These are phyloP conservation scores for Poecilia picta DNA, from an alignment of 2,797 vertebrate species.

Conservation along the genomic window DNA sequence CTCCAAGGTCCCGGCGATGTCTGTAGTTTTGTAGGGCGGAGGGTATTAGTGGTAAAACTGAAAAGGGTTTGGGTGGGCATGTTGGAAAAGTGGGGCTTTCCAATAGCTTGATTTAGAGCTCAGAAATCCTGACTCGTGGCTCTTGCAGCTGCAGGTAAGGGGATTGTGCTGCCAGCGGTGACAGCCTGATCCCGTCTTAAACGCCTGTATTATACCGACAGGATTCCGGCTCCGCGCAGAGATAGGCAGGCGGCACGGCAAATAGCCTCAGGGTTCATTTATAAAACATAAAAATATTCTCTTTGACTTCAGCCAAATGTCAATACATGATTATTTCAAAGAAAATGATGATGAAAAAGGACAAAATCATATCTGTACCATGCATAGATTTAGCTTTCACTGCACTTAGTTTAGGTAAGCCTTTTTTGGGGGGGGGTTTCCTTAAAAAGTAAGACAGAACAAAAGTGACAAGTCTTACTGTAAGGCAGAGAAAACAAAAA, in stretches of 20 bases:
- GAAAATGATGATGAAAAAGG: slow-evolving; percentile 46
- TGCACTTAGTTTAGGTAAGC: slow-evolving; percentile 29
- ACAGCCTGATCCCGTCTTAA: slow-evolving; percentile 76
- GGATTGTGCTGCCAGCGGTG: slow-evolving; percentile 75
- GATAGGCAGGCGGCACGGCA: slow-evolving; percentile 49
- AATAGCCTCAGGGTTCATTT: slow-evolving; percentile 64
- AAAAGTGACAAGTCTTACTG: slow-evolving; percentile 1
- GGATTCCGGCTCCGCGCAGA: slow-evolving; percentile 65
- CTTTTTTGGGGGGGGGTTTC: slow-evolving; percentile 32
- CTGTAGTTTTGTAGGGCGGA: slow-evolving; percentile 29
- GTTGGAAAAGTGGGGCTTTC: slow-evolving; percentile 75
- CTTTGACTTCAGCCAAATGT: slow-evolving; percentile 46
- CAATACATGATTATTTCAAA: slow-evolving; percentile 58
- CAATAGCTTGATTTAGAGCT: slow-evolving; percentile 57
- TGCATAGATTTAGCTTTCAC: slow-evolving; percentile 40
- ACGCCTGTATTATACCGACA: slow-evolving; percentile 73
- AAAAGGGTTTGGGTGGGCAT: slow-evolving; percentile 67
- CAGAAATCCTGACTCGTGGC: slow-evolving; percentile 63
- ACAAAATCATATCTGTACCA: slow-evolving; percentile 44
- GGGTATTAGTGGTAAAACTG: slow-evolving; percentile 63
- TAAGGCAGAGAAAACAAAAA: slow-evolving; percentile 11
- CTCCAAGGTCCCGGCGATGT: slow-evolving; percentile 38
- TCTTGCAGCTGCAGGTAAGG: slow-evolving; percentile 74
- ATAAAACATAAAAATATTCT: slow-evolving; percentile 58
- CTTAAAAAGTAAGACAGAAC: slow-evolving; percentile 24